These are phyloP conservation scores for Cyclura pinguis DNA, from an alignment of 2,797 vertebrate genomes.

Conservation along the genomic window DNA sequence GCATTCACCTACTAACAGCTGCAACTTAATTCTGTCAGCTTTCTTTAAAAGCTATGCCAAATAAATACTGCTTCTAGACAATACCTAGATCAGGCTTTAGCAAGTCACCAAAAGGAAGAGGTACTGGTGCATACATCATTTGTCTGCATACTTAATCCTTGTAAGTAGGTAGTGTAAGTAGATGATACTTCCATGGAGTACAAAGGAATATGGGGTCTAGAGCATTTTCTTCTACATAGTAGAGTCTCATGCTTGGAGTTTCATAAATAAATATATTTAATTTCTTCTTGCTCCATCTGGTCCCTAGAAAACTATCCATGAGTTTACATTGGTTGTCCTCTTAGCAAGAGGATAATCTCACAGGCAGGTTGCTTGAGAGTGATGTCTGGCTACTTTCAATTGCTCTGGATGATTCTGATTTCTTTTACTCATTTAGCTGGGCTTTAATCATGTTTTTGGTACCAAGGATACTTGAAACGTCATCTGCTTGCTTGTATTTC, in stretches of 20 bases:
- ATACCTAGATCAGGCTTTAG: background rate
- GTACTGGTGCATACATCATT: background rate
- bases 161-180: background rate
- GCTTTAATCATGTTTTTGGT: background rate
- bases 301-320: background rate
- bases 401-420: background rate
- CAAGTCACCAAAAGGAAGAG: background rate
- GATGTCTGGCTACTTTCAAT: background rate
- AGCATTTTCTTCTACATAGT: background rate
- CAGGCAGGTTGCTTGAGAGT: background rate
- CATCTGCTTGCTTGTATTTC: background rate
- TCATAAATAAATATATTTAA: background rate
- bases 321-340: background rate
- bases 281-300: background rate
- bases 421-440: background rate
- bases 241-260: too few relatives aligned
- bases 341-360: too few relatives aligned
- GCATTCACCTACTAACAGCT: background rate
- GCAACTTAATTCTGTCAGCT: background rate
- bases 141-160: background rate
- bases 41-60: background rate
- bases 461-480: background rate
- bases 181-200: background rate
- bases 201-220: background rate
- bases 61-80: background rate